Evolutionary conservation across 2,888 invertebrate species (phyloP).

Genomic region (Cephus pygmeus): DNA sequence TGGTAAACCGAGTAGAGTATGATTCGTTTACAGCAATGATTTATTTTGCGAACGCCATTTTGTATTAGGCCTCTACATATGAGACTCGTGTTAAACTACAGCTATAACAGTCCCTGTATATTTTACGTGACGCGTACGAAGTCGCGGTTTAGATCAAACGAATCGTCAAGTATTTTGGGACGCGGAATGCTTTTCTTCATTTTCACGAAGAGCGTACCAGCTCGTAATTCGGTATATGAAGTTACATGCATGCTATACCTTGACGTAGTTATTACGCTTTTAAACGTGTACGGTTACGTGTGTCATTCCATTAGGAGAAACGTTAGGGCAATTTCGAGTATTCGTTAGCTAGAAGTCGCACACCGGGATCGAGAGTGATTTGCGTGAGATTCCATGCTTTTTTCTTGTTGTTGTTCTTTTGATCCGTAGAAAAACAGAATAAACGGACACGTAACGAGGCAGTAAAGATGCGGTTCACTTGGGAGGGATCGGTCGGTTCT

Average conservation of each 20-base stretch:
- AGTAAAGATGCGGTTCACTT: constrained; percentile 15
- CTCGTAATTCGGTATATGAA: background rate
- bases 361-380: background rate
- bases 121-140: background rate
- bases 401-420: background rate
- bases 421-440: background rate
- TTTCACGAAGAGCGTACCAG: background rate
- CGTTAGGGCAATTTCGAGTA: background rate
- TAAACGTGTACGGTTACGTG: background rate
- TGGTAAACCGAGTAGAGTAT: background rate
- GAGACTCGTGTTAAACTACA: background rate
- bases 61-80: background rate
- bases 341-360: background rate
- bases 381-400: background rate
- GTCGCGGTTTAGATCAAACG: background rate
- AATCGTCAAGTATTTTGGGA: background rate
- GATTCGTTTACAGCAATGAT: background rate
- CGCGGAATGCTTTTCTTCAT: background rate
- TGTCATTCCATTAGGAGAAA: background rate
- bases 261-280: background rate
- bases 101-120: background rate
- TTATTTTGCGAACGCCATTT: background rate
- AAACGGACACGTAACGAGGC: constrained; percentile 19
- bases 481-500: background rate
- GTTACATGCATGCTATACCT: background rate